Percentiles rank a stretch among this genome's conserved stretches.
These are phyloP conservation scores for Mixornis gularis DNA, from an alignment of 2,113 vertebrate genomes.

Conservation along the genomic window DNA sequence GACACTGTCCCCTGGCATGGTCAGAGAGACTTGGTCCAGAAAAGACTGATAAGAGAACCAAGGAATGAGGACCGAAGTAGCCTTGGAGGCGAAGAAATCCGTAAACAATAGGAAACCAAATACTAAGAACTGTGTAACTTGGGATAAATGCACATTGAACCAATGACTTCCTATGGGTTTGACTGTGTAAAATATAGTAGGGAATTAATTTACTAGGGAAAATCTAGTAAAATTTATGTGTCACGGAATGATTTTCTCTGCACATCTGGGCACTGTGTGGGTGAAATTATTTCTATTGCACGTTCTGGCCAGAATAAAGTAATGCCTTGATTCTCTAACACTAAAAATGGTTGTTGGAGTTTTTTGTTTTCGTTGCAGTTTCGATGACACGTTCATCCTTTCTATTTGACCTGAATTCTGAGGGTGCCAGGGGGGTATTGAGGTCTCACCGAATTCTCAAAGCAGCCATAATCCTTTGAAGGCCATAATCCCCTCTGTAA, in stretches of 20 bases:
- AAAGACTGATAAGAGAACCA: neutral
- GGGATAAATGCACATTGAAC: neutral
- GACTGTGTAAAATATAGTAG: neutral
- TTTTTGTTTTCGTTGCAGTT: neutral
- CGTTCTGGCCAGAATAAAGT: neutral
- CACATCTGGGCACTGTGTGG: neutral
- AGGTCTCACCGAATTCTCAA: neutral
- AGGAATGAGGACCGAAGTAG: neutral
- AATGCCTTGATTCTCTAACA: neutral
- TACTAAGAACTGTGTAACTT: neutral
- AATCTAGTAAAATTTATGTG: neutral
- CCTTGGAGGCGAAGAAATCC: fast-evolving
- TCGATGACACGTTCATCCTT: neutral
- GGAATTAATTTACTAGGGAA: neutral
- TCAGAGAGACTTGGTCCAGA: fast-evolving
- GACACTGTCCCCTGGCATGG: neutral
- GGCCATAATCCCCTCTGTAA: neutral
- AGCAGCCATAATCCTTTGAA: neutral
- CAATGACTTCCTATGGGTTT: neutral
- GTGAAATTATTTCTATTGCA: neutral
- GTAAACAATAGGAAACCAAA: neutral
- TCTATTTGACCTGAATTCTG: neutral
- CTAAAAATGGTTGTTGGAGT: neutral
- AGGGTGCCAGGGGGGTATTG: neutral
- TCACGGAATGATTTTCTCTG: neutral